Conservation (phyloP, 53 echinoderm and acorn worm genomes). For the Henricia sp. region DNA sequence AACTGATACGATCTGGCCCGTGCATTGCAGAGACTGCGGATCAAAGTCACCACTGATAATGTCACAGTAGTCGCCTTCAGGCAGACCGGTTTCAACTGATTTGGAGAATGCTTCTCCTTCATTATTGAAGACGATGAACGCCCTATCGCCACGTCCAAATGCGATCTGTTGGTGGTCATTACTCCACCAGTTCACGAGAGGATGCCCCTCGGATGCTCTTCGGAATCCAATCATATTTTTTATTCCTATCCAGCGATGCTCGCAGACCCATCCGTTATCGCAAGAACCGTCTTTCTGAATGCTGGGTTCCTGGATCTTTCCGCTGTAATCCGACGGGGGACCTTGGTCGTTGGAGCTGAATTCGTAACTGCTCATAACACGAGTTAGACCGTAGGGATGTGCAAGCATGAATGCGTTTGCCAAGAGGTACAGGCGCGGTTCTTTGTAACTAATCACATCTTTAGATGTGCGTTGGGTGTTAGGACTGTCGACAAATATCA, state of each 20-base stretch:
- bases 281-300: conserved; percentile 37
- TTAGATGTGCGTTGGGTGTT: conserved; percentile 72
- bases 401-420: conserved; percentile 83
- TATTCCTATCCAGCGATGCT: conserved; percentile 81
- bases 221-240: conserved; percentile 73
- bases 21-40: conserved; percentile 21
- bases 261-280: conserved; percentile 77
- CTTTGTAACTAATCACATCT: conserved; percentile 56
- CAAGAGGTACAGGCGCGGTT: conserved; percentile 69
- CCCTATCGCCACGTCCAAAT: conserved; percentile 73
- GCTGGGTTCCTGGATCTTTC: neutral
- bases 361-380: conserved; percentile 89
- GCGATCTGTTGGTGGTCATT: conserved; percentile 80
- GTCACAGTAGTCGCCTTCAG: conserved; percentile 73
- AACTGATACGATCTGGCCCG: conserved; percentile 61
- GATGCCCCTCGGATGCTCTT: conserved; percentile 47
- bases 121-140: conserved; percentile 77
- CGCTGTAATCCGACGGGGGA: conserved; percentile 29
- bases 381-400: conserved; percentile 79
- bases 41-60: conserved; percentile 64
- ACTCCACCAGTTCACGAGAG: conserved; percentile 71
- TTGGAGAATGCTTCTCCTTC: conserved; percentile 58
- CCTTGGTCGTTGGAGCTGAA: conserved; percentile 40
- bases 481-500: conserved; percentile 86
- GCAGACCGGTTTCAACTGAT: conserved; percentile 62